A percentile compares a stretch with the other conserved stretches of the same genome.
Evolutionary conservation across 2,797 vertebrate genomes (phyloP).

Genomic region (Sciurus carolinensis): DNA sequence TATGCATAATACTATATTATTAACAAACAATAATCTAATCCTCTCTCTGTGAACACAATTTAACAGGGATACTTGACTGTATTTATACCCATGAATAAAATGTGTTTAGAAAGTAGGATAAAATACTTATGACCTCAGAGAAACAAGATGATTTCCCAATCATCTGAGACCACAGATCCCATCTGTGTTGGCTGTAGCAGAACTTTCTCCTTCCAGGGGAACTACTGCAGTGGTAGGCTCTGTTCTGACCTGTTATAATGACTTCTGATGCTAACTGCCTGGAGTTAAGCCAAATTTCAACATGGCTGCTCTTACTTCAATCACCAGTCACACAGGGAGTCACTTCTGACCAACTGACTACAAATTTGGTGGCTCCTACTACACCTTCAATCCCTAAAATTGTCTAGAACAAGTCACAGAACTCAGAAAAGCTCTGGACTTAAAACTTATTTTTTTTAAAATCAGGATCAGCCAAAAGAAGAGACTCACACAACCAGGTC

Average conservation of each 20-base stretch:
- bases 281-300: background rate
- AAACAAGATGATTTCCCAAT: background rate
- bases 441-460: background rate
- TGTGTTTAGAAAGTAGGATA: background rate
- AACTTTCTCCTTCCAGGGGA: background rate
- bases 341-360: background rate
- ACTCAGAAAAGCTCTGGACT: background rate
- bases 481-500: background rate
- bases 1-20: background rate
- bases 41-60: background rate
- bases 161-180: background rate
- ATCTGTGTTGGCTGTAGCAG: too few relatives aligned
- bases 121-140: background rate
- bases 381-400: background rate
- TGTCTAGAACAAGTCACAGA: conserved; percentile 31
- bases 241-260: background rate
- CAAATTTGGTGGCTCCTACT: background rate
- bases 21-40: conserved; percentile 38
- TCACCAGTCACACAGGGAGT: background rate
- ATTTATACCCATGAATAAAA: background rate
- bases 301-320: background rate
- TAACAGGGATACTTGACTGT: background rate
- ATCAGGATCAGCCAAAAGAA: background rate
- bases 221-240: background rate
- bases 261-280: background rate